Base-by-base conservation (phyloP, 2,888 invertebrate genomes). In the Scaptomyza tumidula region DNA sequence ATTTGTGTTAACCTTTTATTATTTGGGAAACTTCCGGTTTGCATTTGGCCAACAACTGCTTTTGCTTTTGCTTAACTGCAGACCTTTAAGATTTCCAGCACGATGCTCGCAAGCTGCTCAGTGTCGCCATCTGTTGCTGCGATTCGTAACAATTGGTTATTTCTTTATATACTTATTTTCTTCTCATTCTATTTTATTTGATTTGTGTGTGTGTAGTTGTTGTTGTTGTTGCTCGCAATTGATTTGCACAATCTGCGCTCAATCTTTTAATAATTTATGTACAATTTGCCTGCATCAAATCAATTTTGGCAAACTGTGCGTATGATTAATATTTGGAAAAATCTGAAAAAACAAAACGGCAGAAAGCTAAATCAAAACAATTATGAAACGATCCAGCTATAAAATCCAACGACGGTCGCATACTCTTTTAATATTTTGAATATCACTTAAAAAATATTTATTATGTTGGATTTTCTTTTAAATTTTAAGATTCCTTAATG, bases 241-340 rank as follows among this genome's bases (percentile, higher is more conserved):
- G 54, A 44, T 50, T 64, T 11, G 65, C 55, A 29, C 55, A 50
- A 53, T 24, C 72, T 72, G 58, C 27, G 66, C 59, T 52, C 56
- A 57, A 61, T 71, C 56, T 66, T 50, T 60, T 53, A 56, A 54
- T 75, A 74, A 74, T 71, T 74, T 74, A 64, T 74, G 76, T 52
- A 55, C 46, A 35, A 39, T 55, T 58, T 39, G 53, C 46, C 27
- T 46, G 71, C 41, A 61, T 66, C 59, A 59, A 70, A 69, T 67
- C 57, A 71, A 67, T 63, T 49, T 35, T 53, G 71, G 61, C 67
- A 64, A 68, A 78, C 86, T 44, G 72, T 86, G 87, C 83, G 85
- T 86, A 87, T 83, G 85, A 83, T 81, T 87, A 83, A 83, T 87
- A 87, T 78, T 50, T 37, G 33, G 16, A 80, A 78, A 70, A 68